phyloP scores from a whole-genome alignment of 2,797 vertebrate species.

The Rhynchotus rufescens region DNA sequence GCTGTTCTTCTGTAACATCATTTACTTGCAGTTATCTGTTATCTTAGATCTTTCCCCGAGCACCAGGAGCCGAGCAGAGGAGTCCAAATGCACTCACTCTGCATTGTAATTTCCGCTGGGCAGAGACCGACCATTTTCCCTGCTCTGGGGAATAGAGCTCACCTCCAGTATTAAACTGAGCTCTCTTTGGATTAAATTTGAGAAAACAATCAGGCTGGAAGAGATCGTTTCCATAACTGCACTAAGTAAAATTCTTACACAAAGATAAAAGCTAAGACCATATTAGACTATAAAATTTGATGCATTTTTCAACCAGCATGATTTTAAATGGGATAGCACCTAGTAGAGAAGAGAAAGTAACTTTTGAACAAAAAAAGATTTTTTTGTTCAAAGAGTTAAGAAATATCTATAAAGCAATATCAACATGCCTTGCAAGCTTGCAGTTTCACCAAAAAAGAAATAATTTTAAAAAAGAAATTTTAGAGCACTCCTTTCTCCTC shows the following conservation, averaged over 20 bases:
- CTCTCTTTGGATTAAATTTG: not conserved
- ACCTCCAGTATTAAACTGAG: not conserved
- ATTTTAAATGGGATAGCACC: not conserved
- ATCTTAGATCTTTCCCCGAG: slow-evolving; percentile 44
- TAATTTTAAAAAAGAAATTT: not conserved
- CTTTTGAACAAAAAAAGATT: not conserved
- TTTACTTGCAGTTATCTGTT: slow-evolving; percentile 29
- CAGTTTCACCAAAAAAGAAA: not conserved
- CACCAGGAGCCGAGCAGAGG: slow-evolving; percentile 14
- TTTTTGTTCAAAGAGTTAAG: not conserved
- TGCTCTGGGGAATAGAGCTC: not conserved
- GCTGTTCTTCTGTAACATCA: slow-evolving; percentile 16
- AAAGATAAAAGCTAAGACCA: not conserved
- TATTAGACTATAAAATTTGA: not conserved
- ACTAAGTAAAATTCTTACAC: not conserved
- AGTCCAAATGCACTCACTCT: slow-evolving; percentile 18
- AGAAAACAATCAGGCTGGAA: not conserved
- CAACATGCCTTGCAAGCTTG: not conserved
- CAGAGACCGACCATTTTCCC: slow-evolving; percentile 26
- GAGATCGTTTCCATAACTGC: not conserved
- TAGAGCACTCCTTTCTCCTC: not conserved
- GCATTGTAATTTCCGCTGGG: not conserved
- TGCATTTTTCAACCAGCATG: not conserved
- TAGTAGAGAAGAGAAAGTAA: not conserved
- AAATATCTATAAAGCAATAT: not conserved